These are phyloP conservation scores for Ahaetulla prasina DNA, from an alignment of 2,113 vertebrate species.

Conservation along the genomic window DNA sequence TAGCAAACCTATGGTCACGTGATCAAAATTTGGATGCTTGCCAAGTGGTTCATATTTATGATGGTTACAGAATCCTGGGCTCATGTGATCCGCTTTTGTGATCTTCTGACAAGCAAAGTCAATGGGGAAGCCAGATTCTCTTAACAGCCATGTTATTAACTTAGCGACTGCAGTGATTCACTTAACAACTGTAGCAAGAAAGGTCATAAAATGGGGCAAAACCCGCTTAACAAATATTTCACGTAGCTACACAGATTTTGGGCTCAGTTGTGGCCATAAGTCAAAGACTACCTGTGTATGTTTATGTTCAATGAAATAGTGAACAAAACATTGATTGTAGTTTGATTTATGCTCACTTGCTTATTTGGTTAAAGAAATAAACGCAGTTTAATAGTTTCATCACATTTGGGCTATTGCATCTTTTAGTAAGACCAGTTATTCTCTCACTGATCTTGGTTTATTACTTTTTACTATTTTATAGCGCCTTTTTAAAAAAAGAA, in stretches of 20 bases:
- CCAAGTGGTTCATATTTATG: not conserved
- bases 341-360: not conserved
- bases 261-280: not conserved
- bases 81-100: not conserved
- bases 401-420: not conserved
- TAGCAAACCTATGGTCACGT: not conserved
- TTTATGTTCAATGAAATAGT: not conserved
- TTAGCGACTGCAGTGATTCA: too few species aligned
- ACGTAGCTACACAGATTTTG: not conserved
- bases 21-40: not conserved
- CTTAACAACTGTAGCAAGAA: not conserved
- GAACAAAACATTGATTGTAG: not conserved
- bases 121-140: not conserved
- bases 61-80: not conserved
- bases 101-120: not conserved
- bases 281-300: not conserved
- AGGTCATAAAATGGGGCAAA: not conserved
- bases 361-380: not conserved
- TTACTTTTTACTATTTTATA: too few species aligned
- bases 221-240: not conserved
- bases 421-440: not conserved
- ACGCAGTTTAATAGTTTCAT: not conserved
- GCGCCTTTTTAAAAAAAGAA: too few species aligned
- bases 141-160: not conserved
- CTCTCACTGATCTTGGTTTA: too few species aligned